Base-by-base conservation (phyloP, 2,797 vertebrate genomes). In the Naso thynnoides region DNA sequence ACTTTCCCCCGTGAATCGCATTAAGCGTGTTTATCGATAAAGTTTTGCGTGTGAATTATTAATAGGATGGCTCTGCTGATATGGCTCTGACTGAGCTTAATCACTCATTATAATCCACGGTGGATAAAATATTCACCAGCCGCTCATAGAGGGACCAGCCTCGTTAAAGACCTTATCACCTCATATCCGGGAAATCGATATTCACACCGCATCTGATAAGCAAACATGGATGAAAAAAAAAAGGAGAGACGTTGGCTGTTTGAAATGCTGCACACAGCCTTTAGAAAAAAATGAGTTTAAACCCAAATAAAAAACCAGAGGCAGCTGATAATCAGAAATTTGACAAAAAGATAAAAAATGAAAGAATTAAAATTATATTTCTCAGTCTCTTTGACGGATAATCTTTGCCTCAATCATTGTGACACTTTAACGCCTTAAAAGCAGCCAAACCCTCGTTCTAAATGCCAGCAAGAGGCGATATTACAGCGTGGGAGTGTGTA, bases 141-240 rank as follows among this genome's bases (percentile, higher is more conserved):
- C 3, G 64, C 66, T 80, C 73, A 48, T 38, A n/a, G 72, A 68
- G 44, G 18, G 44, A 19, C 27, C 5, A 27, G 81, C 75, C 75
- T 69, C 16, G 79, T 33, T 78, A 79, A 82, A 88, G 86, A 90
- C 88, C 84, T 90, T 90, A 88, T 91, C 90, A 72, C 50, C 70
- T 38, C 26, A 15, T 70, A 84, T 82, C 85, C 75, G 49, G 79
- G 84, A 89, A 90, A 88, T 91, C 79, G 74, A 91, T 93, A 91
- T 87, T 86, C 82, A 88, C 84, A 55, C 79, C 5, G 8, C 73
- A 88, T 88, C 87, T 90, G 88, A 91, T 89, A 86, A 89, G 79
- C 73, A 84, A 86, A 88, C 78, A 75, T 70, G 85, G 54, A 58
- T 45, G 47, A 50, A 33, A 33, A 24, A 13, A 44, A 42, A 44